These are phyloP conservation scores for Limnodromus scolopaceus DNA, from an alignment of 2,797 vertebrate species.

Conservation along the genomic window DNA sequence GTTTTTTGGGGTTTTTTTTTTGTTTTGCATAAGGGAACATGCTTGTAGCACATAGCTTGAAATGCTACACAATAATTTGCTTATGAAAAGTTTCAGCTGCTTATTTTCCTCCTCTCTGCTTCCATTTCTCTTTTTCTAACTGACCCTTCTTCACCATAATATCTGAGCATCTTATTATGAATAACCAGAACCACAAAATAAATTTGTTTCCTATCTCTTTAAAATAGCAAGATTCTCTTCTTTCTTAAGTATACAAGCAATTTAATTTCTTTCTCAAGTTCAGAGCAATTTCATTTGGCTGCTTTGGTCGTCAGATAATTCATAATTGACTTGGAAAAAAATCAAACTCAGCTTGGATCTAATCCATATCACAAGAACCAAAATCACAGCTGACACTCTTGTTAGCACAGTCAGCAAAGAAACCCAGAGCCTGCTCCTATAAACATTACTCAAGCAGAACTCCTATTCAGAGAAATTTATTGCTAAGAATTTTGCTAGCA, in stretches of 20 bases:
- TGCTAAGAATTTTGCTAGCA: conserved; percentile 11
- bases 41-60: background rate
- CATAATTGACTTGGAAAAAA: conserved; percentile 65
- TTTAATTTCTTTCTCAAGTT: conserved; percentile 30
- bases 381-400: conserved; percentile 58
- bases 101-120: background rate
- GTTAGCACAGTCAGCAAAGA: conserved; percentile 48
- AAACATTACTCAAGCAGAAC: conserved; percentile 34
- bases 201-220: background rate
- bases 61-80: background rate
- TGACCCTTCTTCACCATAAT: background rate
- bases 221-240: background rate
- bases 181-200: background rate
- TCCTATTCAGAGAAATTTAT: background rate
- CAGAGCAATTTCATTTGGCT: conserved; percentile 36
- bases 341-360: conserved; percentile 50
- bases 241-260: background rate
- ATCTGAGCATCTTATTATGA: background rate
- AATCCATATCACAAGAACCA: conserved; percentile 36
- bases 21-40: background rate
- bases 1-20: background rate
- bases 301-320: conserved; percentile 50
- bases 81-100: background rate
- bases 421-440: conserved; percentile 2
- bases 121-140: background rate